Evolutionary conservation across 2,797 vertebrate species (phyloP), one percentile per base, ranked within the genome.

Genomic region (Erpetoichthys calabaricus): DNA sequence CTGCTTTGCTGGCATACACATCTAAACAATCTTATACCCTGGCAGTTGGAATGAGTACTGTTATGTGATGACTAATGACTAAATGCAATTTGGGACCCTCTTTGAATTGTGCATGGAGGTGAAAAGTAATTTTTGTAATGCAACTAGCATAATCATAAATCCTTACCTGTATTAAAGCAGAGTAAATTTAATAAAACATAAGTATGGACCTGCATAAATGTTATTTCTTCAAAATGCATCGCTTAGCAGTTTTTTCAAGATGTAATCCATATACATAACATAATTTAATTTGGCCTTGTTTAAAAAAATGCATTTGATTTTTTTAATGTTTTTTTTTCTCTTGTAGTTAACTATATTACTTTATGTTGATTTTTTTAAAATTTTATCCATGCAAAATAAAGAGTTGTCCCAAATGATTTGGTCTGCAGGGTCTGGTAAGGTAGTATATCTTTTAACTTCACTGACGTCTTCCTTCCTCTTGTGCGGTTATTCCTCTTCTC

Each of bases 391-490:
- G 55, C n/a, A 7, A 45, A n/a, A 47, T 42, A 8, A 45, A 57
- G 64, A 63, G 62, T 49, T 75, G 80, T 80, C 81, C 84, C 83
- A 79, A 80, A 80, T 69, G 78, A 80, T 63, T 62, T 56, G 61
- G 62, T 77, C 78, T 66, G 67, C 78, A 77, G 66, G 82, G 84
- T 86, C 85, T 74, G 82, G 83, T 83, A 84, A 80, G 81, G 75
- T 82, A 81, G 80, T 82, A 80, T 74, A 77, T 76, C 76, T 81
- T 80, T 87, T 83, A 78, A 83, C 71, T 71, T 81, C 85, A 88
- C 81, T 84, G 82, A 88, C 80, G 75, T 87, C 82, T 87, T 84
- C 85, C 89, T 91, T 86, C 86, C 25, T 25, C 25, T 25, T 25
- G 25, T 25, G 25, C 25, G 25, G 25, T 25, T 25, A 25, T 25